Evolutionary conservation across 1,140 invertebrate genomes (phyloP).

Genomic region (Phymastichus coffea): DNA sequence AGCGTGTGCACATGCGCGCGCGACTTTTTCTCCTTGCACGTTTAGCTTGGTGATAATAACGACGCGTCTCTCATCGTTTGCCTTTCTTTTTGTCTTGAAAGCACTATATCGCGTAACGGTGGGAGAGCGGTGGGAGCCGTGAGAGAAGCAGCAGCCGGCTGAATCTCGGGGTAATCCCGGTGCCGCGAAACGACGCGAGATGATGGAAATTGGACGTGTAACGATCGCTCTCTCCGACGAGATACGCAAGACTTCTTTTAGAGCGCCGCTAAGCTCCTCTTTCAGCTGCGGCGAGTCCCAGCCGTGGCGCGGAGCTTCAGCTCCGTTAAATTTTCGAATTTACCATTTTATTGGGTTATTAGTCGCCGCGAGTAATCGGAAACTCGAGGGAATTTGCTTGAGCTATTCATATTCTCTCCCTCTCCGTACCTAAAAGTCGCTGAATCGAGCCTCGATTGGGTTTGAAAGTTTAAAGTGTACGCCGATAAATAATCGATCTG

Average conservation of each 20-base stretch:
- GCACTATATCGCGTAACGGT: neutral
- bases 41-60: too few species aligned
- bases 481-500: too few species aligned
- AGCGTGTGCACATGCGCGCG: too few species aligned
- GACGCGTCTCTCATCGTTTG: conserved; percentile 1
- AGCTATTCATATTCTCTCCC: too few species aligned
- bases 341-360: neutral
- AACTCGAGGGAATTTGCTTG: neutral
- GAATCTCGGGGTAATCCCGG: conserved; percentile 23
- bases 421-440: too few species aligned
- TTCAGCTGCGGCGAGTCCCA: neutral
- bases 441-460: too few species aligned
- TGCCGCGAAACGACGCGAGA: conserved; percentile 14
- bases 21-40: too few species aligned
- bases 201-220: conserved; percentile 24
- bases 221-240: neutral
- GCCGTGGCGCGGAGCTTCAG: neutral
- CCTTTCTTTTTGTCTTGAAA: neutral
- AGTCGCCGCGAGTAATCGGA: neutral
- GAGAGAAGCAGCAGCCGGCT: neutral
- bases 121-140: neutral
- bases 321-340: neutral
- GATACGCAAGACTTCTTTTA: conserved; percentile 14
- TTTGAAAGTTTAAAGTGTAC: too few species aligned
- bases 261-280: conserved; percentile 6